Conservation (phyloP, 1,140 invertebrate genomes). For the Probaryconus sp. region DNA sequence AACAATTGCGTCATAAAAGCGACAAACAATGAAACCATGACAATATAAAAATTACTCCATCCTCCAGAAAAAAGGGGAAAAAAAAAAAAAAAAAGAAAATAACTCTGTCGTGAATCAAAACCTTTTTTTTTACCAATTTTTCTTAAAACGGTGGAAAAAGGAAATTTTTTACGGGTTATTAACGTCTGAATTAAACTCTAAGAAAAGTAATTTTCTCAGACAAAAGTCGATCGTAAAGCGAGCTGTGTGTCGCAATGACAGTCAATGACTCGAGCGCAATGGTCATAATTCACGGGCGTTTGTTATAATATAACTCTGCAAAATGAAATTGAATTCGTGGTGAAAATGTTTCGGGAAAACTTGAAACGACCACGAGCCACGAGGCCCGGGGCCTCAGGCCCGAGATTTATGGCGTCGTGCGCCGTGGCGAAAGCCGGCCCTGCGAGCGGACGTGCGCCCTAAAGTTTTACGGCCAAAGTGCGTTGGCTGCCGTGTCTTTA, state of each 20-base stretch:
- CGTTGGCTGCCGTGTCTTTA: neutral
- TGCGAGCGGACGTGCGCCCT: constrained; percentile 20
- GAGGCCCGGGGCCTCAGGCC: too few relatives aligned
- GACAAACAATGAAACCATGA: too few relatives aligned
- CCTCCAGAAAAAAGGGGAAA: too few relatives aligned
- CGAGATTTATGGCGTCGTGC: constrained; percentile 43
- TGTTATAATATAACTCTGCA: constrained; percentile 27
- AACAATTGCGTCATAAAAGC: too few relatives aligned
- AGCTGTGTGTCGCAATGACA: constrained; percentile 23
- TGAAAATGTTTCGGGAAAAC: neutral
- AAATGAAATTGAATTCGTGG: too few relatives aligned
- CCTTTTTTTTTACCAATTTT: constrained; percentile 47
- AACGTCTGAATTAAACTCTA: neutral
- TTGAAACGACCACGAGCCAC: neutral
- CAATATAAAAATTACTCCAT: too few relatives aligned
- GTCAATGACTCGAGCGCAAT: neutral
- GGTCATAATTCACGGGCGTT: constrained; percentile 19
- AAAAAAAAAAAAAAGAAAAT: too few relatives aligned
- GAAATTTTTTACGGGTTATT: constrained; percentile 36
- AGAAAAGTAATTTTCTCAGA: constrained; percentile 11
- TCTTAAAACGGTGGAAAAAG: neutral
- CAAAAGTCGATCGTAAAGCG: constrained; percentile 18
- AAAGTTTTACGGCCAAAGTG: constrained; percentile 32
- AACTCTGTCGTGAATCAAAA: too few relatives aligned
- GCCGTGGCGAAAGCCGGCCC: constrained; percentile 34